Conservation (phyloP, 2,797 vertebrate genomes). For the Hydrocynus forskahlii region DNA sequence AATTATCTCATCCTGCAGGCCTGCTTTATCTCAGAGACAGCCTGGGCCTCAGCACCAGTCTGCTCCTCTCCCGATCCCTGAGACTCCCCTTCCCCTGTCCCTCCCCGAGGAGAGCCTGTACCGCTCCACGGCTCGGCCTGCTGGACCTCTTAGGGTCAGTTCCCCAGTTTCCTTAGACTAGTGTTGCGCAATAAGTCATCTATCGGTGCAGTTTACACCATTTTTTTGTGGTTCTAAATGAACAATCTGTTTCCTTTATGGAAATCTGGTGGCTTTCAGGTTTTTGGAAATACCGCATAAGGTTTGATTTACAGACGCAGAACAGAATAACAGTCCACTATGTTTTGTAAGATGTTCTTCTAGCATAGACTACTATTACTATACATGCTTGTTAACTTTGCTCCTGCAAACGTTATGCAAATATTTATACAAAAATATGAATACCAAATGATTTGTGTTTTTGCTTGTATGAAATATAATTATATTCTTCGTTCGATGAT, state of each 20-base stretch:
- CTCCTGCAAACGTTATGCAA: not conserved
- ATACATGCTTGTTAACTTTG: not conserved
- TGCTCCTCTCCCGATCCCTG: constrained; percentile 19
- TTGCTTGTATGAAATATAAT: not conserved
- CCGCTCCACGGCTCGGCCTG: not conserved
- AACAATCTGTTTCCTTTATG: not conserved
- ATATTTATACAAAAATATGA: not conserved
- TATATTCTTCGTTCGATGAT: too few species aligned
- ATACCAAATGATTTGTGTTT: not conserved
- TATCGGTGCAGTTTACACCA: not conserved
- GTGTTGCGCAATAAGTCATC: not conserved
- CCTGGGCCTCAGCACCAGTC: constrained; percentile 24
- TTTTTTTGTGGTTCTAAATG: not conserved
- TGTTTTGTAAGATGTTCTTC: not conserved
- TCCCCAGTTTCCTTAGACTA: not conserved
- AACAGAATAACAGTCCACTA: not conserved
- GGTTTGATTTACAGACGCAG: not conserved
- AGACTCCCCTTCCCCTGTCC: not conserved
- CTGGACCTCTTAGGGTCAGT: not conserved
- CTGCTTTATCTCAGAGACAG: constrained; percentile 56
- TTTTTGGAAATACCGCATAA: not conserved
- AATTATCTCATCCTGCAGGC: constrained; percentile 58
- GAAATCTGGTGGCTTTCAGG: not conserved
- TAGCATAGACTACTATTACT: too few species aligned
- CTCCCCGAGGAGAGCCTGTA: not conserved